Evolutionary conservation across 2,113 vertebrate species (phyloP), one percentile per base, ranked within the genome.

Genomic region (Pelecanus crispus): DNA sequence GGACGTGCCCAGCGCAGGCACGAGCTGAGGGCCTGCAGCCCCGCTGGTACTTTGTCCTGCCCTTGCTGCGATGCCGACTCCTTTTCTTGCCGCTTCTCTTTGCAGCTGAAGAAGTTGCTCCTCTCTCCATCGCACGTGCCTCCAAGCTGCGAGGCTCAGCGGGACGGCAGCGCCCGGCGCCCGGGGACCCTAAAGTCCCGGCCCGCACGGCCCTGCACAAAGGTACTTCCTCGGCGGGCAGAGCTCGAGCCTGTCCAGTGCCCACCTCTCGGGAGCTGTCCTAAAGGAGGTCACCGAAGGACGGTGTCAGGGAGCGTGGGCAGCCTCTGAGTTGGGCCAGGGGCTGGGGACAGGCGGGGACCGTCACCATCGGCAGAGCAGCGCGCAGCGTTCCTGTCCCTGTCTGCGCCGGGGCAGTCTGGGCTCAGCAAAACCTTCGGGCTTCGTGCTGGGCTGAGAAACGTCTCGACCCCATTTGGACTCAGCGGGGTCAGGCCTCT

Each of bases 41-140:
- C 56, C 2, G 0, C 7, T 0, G 13, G 42, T 0, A 0, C 50
- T 90, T 94, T 68, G 62, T 75, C 29, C 58, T 61, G 80, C 66
- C 75, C 61, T 90, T 4, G 2, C 94, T 77, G 89, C 3, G 86
- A 74, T 95, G 95, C 97, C 95, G 81, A 96, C 91, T 42, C 72
- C 66, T 97, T 95, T 79, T 96, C 95, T 96, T 67, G 94, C 84
- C 80, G 3, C 92, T 97, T 97, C 66, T 96, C 94, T 85, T 74
- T 92, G 20, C 95, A 99, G 99, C 98, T 99, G 79, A 99, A 98
- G 98, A 99, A 99, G 96, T 98, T 99, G 92, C 98, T 99, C 90
- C 98, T 99, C 78, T 98, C 99, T 86, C 99, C 99, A 7, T 98
- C 99, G 29, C 98, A 98, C n/a, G 94, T 98, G 79, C 98, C 98